Percentiles rank a stretch among this genome's conserved stretches.
These are phyloP conservation scores for Notodonta dromedarius DNA, from an alignment of 2,888 invertebrate species.

Conservation along the genomic window DNA sequence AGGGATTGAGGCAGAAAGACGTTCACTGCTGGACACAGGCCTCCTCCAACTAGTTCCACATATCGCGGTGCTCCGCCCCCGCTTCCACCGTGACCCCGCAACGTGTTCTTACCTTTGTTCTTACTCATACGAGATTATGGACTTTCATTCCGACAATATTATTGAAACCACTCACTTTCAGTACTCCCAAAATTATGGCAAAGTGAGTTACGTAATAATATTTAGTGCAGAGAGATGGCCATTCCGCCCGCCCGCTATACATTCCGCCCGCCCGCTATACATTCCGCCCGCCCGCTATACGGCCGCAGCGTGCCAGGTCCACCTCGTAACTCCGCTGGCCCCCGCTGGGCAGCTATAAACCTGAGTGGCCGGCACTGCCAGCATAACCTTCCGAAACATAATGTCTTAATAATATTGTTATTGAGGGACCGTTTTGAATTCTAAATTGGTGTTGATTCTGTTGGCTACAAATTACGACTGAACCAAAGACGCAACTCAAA, in stretches of 20 bases:
- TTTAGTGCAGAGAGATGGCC: neutral
- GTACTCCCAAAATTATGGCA: neutral
- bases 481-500: no score
- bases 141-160: neutral
- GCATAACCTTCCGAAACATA: no score
- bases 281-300: neutral
- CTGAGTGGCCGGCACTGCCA: neutral
- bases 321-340: neutral
- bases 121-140: no score
- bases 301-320: neutral
- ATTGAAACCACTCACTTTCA: neutral
- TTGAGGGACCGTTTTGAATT: no score
- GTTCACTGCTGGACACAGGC: neutral
- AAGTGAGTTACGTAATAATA: neutral
- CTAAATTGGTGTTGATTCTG: no score
- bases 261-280: neutral
- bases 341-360: neutral
- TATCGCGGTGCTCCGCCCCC: no score
- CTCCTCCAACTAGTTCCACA: neutral
- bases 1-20: no score
- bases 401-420: no score
- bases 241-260: neutral
- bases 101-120: no score
- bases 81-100: no score
- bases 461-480: no score